Evolutionary conservation across 1,140 invertebrate species (phyloP).

Genomic region (Laupala kohalensis): DNA sequence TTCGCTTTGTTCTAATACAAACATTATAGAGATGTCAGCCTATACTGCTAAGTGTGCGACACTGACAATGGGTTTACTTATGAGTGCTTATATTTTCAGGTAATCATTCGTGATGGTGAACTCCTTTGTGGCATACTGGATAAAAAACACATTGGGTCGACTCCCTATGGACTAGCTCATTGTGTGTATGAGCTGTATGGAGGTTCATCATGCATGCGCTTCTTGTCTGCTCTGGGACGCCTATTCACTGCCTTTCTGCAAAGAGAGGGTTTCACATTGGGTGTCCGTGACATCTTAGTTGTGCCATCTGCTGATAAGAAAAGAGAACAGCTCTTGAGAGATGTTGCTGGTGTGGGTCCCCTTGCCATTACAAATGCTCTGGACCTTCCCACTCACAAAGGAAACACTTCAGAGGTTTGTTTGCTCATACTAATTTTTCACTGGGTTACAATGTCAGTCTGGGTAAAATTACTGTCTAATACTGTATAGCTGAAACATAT

Average conservation of each 20-base stretch:
- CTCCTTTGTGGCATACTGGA: conserved; percentile 88
- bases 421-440: no score
- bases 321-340: conserved; percentile 54
- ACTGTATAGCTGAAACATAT: no score
- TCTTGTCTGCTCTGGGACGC: conserved; percentile 82
- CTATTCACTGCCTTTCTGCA: conserved; percentile 86
- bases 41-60: no score
- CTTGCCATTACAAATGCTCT: conserved; percentile 16
- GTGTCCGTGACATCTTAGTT: conserved; percentile 88
- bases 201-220: conserved; percentile 57
- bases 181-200: conserved; percentile 92
- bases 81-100: neutral
- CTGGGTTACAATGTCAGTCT: no score
- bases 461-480: no score
- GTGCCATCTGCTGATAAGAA: conserved; percentile 52
- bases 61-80: neutral
- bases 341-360: conserved; percentile 40
- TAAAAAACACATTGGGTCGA: conserved; percentile 92
- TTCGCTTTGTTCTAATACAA: neutral
- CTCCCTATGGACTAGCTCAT: conserved; percentile 85
- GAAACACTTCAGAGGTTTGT: no score
- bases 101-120: conserved; percentile 73
- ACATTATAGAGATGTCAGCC: no score
- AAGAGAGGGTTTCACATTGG: conserved; percentile 83
- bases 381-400: no score